phyloP scores from a whole-genome alignment of 2,113 vertebrate genomes.

The Takifugu bimaculatus region DNA sequence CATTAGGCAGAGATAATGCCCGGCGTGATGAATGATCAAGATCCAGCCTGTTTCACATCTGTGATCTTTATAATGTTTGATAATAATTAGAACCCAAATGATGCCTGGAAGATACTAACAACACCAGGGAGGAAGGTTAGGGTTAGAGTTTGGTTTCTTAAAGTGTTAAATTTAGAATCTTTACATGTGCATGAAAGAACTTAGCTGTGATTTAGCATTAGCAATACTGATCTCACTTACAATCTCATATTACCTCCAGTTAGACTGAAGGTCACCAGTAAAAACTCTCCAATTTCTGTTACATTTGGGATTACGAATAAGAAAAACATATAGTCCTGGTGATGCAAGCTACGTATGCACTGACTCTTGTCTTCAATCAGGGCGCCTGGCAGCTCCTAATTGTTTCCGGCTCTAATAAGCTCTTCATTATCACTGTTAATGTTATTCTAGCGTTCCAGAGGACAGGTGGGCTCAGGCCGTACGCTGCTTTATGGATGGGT shows the following conservation, averaged over 20 bases:
- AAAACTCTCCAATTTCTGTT: neutral
- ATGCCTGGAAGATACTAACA: constrained; percentile 1
- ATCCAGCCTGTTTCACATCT: constrained; percentile 7
- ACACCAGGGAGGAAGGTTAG: neutral
- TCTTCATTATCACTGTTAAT: constrained; percentile 29
- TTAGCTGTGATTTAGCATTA: neutral
- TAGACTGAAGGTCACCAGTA: neutral
- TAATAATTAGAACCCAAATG: constrained; percentile 13
- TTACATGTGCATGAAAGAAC: neutral
- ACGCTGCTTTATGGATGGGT: constrained; percentile 10
- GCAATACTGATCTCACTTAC: neutral
- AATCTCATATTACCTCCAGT: constrained; percentile 1
- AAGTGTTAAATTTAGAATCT: no score
- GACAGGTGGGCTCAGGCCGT: neutral
- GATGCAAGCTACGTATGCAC: no score
- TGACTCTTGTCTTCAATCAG: neutral
- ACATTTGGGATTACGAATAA: neutral
- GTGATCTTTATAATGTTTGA: constrained; percentile 13
- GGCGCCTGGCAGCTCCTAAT: constrained; percentile 20
- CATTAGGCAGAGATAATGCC: constrained; percentile 5
- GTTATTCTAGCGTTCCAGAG: neutral
- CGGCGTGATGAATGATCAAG: constrained; percentile 7
- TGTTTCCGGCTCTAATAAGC: constrained; percentile 23
- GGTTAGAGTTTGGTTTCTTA: neutral
- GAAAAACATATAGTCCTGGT: no score